Evolutionary conservation across 2,797 vertebrate genomes (phyloP).

Genomic region (Gambelia wislizenii): DNA sequence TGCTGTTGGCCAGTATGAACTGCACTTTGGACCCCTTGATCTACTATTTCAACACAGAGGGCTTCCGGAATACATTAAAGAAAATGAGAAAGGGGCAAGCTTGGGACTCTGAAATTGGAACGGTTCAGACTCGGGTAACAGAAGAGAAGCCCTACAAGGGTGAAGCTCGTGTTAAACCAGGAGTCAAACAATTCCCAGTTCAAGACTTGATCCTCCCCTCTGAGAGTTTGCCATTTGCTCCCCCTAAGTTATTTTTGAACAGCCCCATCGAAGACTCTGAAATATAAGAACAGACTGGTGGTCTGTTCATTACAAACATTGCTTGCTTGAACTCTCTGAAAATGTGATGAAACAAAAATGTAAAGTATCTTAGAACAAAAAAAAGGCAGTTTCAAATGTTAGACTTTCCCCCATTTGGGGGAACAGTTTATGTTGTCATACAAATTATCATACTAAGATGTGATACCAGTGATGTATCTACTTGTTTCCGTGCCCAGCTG

Average conservation of each 20-base stretch:
- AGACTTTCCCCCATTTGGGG: background rate
- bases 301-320: background rate
- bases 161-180: fast-evolving
- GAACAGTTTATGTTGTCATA: background rate
- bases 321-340: background rate
- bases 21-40: conserved; percentile 81
- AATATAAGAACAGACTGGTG: conserved; percentile 60
- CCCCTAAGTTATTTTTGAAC: conserved; percentile 66
- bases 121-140: conserved; percentile 5
- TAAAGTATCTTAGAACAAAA: background rate
- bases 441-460: background rate
- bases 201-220: conserved; percentile 10
- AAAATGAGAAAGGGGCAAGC: conserved; percentile 61
- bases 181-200: conserved; percentile 37
- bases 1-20: conserved; percentile 81
- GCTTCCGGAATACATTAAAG: conserved; percentile 81
- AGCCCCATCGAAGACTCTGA: conserved; percentile 71
- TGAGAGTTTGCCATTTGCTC: background rate
- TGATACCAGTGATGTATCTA: background rate
- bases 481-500: background rate
- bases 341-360: background rate
- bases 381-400: background rate
- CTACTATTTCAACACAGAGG: conserved; percentile 84
- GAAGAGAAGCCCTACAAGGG: background rate
- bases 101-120: conserved; percentile 65